These are phyloP conservation scores for Semnornis frantzii DNA, from an alignment of 2,113 vertebrate genomes.

Conservation along the genomic window DNA sequence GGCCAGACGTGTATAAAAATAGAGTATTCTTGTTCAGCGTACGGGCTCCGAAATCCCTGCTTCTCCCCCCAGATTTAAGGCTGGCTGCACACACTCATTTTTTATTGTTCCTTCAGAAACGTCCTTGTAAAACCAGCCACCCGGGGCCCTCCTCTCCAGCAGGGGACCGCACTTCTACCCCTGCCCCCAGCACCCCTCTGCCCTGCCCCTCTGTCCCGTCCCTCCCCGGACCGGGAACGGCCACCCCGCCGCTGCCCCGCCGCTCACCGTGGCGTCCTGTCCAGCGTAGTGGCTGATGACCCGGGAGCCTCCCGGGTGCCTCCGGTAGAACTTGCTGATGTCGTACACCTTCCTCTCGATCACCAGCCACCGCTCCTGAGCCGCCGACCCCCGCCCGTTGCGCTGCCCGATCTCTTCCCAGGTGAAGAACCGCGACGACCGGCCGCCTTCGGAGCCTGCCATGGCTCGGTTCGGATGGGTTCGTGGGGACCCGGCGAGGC, in stretches of 20 bases:
- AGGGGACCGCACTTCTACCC: not conserved
- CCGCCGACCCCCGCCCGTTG: not conserved
- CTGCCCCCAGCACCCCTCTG: not conserved
- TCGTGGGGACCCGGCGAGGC: not conserved
- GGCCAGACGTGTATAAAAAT: not conserved
- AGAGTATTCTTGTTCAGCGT: not conserved
- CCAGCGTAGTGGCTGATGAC: conserved; percentile 62
- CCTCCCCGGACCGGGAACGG: no score
- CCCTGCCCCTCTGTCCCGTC: no score
- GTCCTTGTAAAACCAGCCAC: not conserved
- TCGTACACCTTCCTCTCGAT: conserved; percentile 68
- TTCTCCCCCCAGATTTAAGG: no score
- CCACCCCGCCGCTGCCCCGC: not conserved
- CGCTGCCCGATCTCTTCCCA: not conserved
- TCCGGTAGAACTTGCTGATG: conserved; percentile 41
- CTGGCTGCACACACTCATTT: not conserved
- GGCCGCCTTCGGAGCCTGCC: not conserved
- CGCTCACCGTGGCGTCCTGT: conserved; percentile 67
- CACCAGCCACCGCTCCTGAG: conserved; percentile 40
- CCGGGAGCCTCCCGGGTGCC: conserved; percentile 59
- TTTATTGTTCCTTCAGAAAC: not conserved
- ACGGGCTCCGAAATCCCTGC: not conserved
- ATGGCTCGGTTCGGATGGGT: not conserved
- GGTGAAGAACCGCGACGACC: not conserved
- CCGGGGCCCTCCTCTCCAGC: not conserved